Evolutionary conservation across 2,113 vertebrate species (phyloP).

Genomic region (Tragelaphus buxtoni): DNA sequence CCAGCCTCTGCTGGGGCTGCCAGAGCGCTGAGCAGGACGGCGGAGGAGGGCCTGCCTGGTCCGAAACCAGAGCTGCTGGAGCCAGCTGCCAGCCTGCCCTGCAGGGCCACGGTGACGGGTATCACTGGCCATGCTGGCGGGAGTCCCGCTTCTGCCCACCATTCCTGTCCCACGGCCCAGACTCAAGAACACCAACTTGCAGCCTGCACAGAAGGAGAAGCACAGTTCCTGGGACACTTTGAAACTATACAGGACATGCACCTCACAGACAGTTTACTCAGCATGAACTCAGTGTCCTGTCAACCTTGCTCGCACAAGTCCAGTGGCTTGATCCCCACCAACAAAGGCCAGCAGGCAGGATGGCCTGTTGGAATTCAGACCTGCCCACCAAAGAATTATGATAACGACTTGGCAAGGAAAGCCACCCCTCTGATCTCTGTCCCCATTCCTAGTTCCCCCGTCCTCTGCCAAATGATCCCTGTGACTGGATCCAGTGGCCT

Average conservation of each 20-base stretch:
- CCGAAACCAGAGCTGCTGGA: constrained; percentile 62
- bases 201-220: neutral
- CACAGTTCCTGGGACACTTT: neutral
- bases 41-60: constrained; percentile 52
- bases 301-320: constrained; percentile 55
- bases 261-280: neutral
- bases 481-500: constrained; percentile 83
- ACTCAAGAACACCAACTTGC: neutral
- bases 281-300: constrained; percentile 35
- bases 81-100: constrained; percentile 39
- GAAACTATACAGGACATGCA: constrained; percentile 35
- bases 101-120: constrained; percentile 88
- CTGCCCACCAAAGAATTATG: constrained; percentile 73
- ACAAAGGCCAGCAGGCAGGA: constrained; percentile 51
- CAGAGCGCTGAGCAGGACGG: constrained; percentile 37
- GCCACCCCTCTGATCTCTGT: constrained; percentile 75
- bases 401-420: constrained; percentile 76
- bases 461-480: constrained; percentile 95
- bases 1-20: constrained; percentile 18
- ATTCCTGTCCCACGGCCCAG: neutral
- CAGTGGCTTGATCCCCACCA: neutral
- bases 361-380: constrained; percentile 33
- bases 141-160: constrained; percentile 76
- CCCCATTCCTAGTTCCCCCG: constrained; percentile 79
- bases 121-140: constrained; percentile 92